Base-by-base conservation (phyloP, 2,797 vertebrate species). In the Falco peregrinus region DNA sequence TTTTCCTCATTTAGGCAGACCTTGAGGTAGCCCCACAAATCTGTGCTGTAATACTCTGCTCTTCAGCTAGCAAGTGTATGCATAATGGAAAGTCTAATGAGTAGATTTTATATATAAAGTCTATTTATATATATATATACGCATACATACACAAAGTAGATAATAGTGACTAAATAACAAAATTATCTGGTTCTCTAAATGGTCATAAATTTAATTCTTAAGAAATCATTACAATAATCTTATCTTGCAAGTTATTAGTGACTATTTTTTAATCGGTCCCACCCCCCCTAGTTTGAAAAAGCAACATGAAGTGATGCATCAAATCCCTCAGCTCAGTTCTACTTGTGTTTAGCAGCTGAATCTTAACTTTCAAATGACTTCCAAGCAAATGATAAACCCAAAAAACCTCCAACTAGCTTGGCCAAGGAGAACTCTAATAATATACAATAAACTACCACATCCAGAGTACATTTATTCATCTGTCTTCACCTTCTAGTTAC, bases 381-480 rank as follows among this genome's bases (percentile, higher is more conserved):
- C 83, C 24, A 77, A 50, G 68, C 54, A 84, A 95, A 64, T 0
- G 10, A 87, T 91, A 95, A 87, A 48, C 16, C 63, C 75, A 43
- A 7, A 26, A 90, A 54, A 68, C 39, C 68, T 95, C 37, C 78
- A 87, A 13, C 48, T 53, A 85, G 41, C 48, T 61, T 74, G 61
- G 95, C 80, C 68, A 93, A 9, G 56, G 31, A 94, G 84, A 94
- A 89, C 60, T 85, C 64, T 47, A 75, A 64, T 79, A 89, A 89
- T 33, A 70, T 15, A 77, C 26, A 85, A 91, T 84, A 67, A 94
- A 85, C 74, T 87, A 92, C 64, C 64, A 91, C 37, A 78, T 93
- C 75, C 87, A 97, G 48, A 88, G 81, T 57, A 80, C 84, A 92
- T 94, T 96, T 93, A 93, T 94, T 93, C 89, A 95, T 80, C 92